Conservation (phyloP, 2,797 vertebrate species). For the Peromyscus attwateri region DNA sequence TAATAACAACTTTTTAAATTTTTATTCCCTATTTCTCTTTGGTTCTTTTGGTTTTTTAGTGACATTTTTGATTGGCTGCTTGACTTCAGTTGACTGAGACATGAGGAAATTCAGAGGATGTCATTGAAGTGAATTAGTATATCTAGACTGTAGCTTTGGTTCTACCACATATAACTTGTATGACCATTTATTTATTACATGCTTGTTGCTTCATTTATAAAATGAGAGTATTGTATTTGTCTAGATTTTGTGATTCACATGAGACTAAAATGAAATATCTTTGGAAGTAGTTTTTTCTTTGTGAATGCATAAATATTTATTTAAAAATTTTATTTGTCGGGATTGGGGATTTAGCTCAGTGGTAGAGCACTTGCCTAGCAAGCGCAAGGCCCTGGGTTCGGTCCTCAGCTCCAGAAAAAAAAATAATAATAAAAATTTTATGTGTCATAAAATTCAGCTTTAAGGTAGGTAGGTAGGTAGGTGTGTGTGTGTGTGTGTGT, state of each 20-base stretch:
- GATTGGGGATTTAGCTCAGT: too few species aligned
- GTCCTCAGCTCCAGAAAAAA: too few species aligned
- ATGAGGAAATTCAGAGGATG: slow-evolving; percentile 32
- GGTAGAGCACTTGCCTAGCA: too few species aligned
- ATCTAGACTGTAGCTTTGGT: slow-evolving; percentile 27
- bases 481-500: too few species aligned
- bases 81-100: not conserved
- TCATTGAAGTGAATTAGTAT: not conserved
- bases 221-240: slow-evolving; percentile 18
- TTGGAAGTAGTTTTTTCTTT: slow-evolving; percentile 32
- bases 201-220: slow-evolving; percentile 30
- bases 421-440: slow-evolving; percentile 1
- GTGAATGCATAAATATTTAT: slow-evolving; percentile 39
- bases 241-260: slow-evolving; percentile 5
- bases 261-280: slow-evolving; percentile 51
- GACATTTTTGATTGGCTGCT: not conserved
- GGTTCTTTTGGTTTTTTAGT: not conserved
- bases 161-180: slow-evolving; percentile 8
- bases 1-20: not conserved
- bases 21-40: not conserved
- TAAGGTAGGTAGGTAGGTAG: not conserved
- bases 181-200: slow-evolving; percentile 14
- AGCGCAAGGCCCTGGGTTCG: too few species aligned
- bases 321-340: not conserved
- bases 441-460: slow-evolving; percentile 27